phyloP scores from a whole-genome alignment of 2,888 invertebrate genomes.

The Octodonta nipae region DNA sequence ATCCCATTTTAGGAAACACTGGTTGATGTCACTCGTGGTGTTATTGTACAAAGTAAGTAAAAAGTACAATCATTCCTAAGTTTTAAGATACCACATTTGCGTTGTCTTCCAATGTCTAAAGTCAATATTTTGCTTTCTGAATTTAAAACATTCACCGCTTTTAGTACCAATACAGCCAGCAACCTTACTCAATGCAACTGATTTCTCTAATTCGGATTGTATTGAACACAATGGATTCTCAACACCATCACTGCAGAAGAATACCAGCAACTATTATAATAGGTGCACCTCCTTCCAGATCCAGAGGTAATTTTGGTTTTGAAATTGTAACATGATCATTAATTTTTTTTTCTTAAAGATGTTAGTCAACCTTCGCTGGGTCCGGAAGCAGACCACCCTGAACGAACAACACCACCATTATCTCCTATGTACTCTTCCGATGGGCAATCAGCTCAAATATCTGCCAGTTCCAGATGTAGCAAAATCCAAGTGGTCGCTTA shows the following conservation, averaged over 20 bases:
- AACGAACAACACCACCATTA: constrained; percentile 43
- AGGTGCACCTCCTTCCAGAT: constrained; percentile 53
- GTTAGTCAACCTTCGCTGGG: constrained; percentile 65
- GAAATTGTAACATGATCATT: no score
- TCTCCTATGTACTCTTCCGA: constrained; percentile 50
- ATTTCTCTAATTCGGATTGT: constrained; percentile 77
- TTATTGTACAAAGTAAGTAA: constrained; percentile 94
- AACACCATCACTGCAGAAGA: constrained; percentile 80
- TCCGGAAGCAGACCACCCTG: constrained; percentile 48
- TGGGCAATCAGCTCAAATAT: constrained; percentile 37
- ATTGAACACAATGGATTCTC: constrained; percentile 80
- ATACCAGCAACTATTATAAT: constrained; percentile 69
- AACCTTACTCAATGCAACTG: constrained; percentile 55
- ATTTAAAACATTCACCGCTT: constrained; percentile 12
- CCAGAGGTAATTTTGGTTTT: constrained; percentile 41
- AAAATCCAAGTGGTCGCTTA: constrained; percentile 34
- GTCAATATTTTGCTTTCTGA: no score
- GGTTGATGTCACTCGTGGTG: constrained; percentile 86
- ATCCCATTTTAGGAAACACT: constrained; percentile 73
- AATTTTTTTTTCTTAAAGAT: constrained; percentile 36
- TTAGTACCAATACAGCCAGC: constrained; percentile 64
- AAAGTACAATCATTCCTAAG: no score
- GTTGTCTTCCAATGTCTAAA: no score
- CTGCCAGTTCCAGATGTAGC: constrained; percentile 32
- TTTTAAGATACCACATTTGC: no score